Base-by-base conservation (phyloP, 2,113 vertebrate species). In the Siniperca knerii region DNA sequence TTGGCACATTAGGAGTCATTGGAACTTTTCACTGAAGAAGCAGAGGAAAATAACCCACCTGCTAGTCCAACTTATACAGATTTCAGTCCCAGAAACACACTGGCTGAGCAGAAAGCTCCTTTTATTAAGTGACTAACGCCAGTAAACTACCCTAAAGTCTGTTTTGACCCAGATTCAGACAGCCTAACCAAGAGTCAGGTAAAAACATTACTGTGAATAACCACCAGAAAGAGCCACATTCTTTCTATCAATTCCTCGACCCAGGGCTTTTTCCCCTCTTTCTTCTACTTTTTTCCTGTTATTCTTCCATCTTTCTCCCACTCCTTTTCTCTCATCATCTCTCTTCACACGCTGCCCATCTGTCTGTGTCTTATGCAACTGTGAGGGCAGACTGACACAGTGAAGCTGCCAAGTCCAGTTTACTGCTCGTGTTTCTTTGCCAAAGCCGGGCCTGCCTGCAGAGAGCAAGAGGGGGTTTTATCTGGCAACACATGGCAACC, bases 281-380 rank as follows among this genome's bases (percentile, higher is more conserved):
- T 62, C 11, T 78, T 48, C 62, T 3, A 48, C 21, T 44, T 61
- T 87, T 77, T 86, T 40, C 29, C 81, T 65, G 52, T 81, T 73
- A 46, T 82, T 89, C 44, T 73, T 82, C 84, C 72, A 77, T 83
- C 72, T 55, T 64, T 81, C 67, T 67, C 66, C 61, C 73, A 37
- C 65, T 87, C 65, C 37, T 78, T 46, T 54, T 13, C 79, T 78
- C 73, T 83, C 75, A 64, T 83, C 79, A 60, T 79, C 82, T 82
- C 74, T 78, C 82, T 72, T 89, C 86, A 81, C 80, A 73, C 76
- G 6, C 84, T 84, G 85, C 85, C 79, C 77, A 77, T 88, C 77
- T 91, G 81, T 86, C 81, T 82, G 54, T 33, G 77, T 87, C 84
- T 89, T 87, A 75, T 78, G 87, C 82, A 92, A 83, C 91, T 40